phyloP scores from a whole-genome alignment of 2,113 vertebrate species.

The Uria aalge region DNA sequence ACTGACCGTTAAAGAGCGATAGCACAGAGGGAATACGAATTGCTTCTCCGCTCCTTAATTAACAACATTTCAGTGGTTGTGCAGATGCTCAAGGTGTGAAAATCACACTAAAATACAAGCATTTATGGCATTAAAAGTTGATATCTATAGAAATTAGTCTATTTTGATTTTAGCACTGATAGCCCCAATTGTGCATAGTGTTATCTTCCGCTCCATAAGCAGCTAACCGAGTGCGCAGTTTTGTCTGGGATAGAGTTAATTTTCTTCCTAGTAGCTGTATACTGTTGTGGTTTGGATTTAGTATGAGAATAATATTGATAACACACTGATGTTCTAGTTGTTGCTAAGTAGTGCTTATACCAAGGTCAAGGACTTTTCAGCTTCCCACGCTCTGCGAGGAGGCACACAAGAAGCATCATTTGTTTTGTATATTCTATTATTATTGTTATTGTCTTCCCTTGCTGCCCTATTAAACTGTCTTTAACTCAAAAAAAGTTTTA shows the following conservation, averaged over 20 bases:
- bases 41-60: neutral
- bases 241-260: neutral
- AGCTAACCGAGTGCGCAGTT: neutral
- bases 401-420: neutral
- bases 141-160: neutral
- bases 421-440: neutral
- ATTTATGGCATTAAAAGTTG: neutral
- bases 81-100: neutral
- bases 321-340: neutral
- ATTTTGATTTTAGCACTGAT: neutral
- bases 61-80: neutral
- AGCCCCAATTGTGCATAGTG: neutral
- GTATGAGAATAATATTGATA: neutral
- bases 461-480: neutral
- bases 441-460: neutral
- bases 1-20: neutral
- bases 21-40: fast-evolving
- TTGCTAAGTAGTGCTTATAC: neutral
- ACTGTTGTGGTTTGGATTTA: neutral
- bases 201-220: neutral
- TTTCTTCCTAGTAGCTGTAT: neutral
- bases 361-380: neutral
- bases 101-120: neutral
- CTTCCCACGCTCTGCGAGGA: neutral
- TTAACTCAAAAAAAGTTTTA: neutral